Conservation (phyloP, 1,140 invertebrate genomes). For the Palaemon carinicauda region DNA sequence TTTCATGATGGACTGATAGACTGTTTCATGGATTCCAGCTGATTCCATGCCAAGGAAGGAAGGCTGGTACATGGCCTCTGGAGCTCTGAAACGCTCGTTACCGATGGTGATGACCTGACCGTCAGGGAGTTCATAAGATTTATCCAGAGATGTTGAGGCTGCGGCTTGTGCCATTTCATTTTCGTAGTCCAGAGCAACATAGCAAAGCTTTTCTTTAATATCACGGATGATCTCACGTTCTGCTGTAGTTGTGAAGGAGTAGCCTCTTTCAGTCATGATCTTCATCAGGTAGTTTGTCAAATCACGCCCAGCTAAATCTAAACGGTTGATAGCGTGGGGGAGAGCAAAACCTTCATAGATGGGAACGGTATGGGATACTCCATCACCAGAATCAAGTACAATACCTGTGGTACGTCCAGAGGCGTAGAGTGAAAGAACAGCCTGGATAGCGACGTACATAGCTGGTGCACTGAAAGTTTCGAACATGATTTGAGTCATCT, state of each 20-base stretch:
- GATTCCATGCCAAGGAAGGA: slow-evolving; percentile 75
- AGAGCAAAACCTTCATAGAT: slow-evolving; percentile 64
- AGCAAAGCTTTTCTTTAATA: slow-evolving; percentile 92
- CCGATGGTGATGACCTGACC: slow-evolving; percentile 74
- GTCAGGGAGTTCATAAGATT: slow-evolving; percentile 92
- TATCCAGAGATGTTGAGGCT: slow-evolving; percentile 88
- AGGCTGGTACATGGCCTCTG: slow-evolving; percentile 70
- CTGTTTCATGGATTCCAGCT: slow-evolving; percentile 65
- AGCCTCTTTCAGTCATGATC: slow-evolving; percentile 66
- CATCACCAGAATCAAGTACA: background rate
- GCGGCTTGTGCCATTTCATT: slow-evolving; percentile 88
- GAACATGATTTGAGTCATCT: slow-evolving; percentile 80
- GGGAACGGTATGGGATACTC: background rate
- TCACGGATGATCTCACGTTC: slow-evolving; percentile 91
- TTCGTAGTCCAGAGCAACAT: slow-evolving; percentile 90
- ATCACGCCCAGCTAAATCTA: slow-evolving; percentile 66
- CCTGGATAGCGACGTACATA: slow-evolving; percentile 4
- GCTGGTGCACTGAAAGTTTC: slow-evolving; percentile 63
- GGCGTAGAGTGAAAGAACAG: background rate
- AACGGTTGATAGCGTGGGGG: slow-evolving; percentile 68
- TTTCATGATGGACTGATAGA: slow-evolving; percentile 74
- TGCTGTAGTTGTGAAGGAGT: slow-evolving; percentile 70
- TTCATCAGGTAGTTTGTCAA: slow-evolving; percentile 70
- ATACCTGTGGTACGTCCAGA: slow-evolving; percentile 5
- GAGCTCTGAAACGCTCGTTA: slow-evolving; percentile 73